Evolutionary conservation across 2,797 vertebrate species (phyloP).

Genomic region (Sphenodon punctatus): DNA sequence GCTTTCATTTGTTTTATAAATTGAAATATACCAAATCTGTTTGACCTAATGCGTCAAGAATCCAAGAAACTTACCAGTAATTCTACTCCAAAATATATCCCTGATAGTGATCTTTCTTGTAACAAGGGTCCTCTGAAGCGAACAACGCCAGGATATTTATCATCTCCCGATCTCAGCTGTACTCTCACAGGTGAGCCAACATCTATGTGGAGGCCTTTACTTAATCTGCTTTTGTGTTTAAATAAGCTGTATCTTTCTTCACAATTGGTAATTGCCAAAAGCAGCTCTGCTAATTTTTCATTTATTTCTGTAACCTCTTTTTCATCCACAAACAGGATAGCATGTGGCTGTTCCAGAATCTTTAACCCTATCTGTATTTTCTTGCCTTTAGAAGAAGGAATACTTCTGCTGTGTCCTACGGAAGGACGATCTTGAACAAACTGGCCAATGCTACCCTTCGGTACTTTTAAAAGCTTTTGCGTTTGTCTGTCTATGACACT

Average conservation of each 20-base stretch:
- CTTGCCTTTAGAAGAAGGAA: conserved; percentile 91
- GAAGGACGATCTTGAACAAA: conserved; percentile 92
- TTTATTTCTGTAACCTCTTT: conserved; percentile 92
- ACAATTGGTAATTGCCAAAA: conserved; percentile 97
- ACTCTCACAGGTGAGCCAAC: conserved; percentile 93
- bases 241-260: conserved; percentile 93
- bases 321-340: conserved; percentile 90
- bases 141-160: conserved; percentile 93
- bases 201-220: conserved; percentile 89
- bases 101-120: conserved; percentile 90
- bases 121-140: conserved; percentile 93
- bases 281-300: conserved; percentile 91
- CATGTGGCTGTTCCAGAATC: conserved; percentile 93
- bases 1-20: background rate
- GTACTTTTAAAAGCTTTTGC: conserved; percentile 92
- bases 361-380: conserved; percentile 88
- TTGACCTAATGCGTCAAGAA: background rate
- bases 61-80: conserved; percentile 87
- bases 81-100: conserved; percentile 97
- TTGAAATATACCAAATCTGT: background rate
- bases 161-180: conserved; percentile 91
- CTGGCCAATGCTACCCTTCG: conserved; percentile 94
- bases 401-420: conserved; percentile 84
- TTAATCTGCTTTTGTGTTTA: conserved; percentile 86
- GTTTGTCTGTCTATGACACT: conserved; percentile 90